These are phyloP conservation scores for Podabrus alpinus DNA, from an alignment of 2,888 invertebrate species.

Conservation along the genomic window DNA sequence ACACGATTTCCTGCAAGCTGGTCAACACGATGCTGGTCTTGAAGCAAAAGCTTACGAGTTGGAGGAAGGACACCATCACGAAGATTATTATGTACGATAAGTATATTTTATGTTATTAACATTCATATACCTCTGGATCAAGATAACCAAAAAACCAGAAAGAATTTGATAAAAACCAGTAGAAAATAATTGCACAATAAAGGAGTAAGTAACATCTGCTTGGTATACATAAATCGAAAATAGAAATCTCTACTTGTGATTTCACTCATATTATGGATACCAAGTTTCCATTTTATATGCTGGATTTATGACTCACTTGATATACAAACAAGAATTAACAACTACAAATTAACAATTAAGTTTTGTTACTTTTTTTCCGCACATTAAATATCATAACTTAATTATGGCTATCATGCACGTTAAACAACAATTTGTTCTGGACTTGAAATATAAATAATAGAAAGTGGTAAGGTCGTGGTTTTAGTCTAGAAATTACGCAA, in stretches of 20 bases:
- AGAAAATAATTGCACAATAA: background rate
- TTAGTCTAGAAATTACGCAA: conserved; percentile 13
- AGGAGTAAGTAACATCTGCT: conserved; percentile 11
- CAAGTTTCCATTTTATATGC: background rate
- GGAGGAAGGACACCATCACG: background rate
- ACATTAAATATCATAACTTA: background rate
- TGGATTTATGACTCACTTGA: background rate
- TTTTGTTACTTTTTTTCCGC: background rate
- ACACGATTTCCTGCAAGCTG: background rate
- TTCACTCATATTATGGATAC: conserved; percentile 9
- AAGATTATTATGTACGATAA: background rate
- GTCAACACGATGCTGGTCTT: background rate
- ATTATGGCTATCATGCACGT: background rate
- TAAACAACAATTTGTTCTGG: background rate
- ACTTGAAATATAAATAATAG: conserved; percentile 5
- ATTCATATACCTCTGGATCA: background rate
- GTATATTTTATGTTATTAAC: background rate
- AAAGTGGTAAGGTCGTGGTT: conserved; percentile 19
- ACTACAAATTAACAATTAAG: background rate
- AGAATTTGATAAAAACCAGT: background rate
- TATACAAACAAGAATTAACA: background rate
- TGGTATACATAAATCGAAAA: conserved; percentile 1
- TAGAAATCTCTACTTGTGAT: conserved; percentile 12
- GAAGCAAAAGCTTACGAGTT: background rate
- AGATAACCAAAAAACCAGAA: background rate